Conservation (phyloP, 2,113 vertebrate genomes). For the Psammodynastes pulverulentus region DNA sequence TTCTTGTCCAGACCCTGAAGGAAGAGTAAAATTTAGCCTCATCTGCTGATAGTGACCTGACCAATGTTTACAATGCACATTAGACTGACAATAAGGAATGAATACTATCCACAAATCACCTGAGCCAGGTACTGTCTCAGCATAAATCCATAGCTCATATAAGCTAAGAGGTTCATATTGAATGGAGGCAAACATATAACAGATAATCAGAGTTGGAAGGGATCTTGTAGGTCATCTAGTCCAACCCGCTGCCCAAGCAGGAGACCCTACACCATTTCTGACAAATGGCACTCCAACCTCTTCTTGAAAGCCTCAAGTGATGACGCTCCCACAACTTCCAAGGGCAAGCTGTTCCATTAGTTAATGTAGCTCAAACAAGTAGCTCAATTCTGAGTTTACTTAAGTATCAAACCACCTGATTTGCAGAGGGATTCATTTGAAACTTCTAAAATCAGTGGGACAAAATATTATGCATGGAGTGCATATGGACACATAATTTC, state of each 20-base stretch:
- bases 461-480: neutral
- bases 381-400: neutral
- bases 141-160: neutral
- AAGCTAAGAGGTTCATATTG: neutral
- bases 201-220: too few species aligned
- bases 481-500: neutral
- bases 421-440: neutral
- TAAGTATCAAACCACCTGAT: neutral
- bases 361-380: too few species aligned
- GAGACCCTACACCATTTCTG: too few species aligned
- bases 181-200: neutral
- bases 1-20: neutral
- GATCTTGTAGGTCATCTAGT: too few species aligned
- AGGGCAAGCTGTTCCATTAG: too few species aligned
- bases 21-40: neutral
- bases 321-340: too few species aligned
- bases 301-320: too few species aligned
- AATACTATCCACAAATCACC: neutral
- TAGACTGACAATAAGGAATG: neutral
- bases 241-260: too few species aligned
- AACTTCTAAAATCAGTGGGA: neutral
- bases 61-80: neutral
- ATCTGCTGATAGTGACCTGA: neutral
- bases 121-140: neutral
- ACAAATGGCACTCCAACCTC: too few species aligned